These are phyloP conservation scores for Rhinella marina DNA, from an alignment of 2,797 vertebrate species.

Conservation along the genomic window DNA sequence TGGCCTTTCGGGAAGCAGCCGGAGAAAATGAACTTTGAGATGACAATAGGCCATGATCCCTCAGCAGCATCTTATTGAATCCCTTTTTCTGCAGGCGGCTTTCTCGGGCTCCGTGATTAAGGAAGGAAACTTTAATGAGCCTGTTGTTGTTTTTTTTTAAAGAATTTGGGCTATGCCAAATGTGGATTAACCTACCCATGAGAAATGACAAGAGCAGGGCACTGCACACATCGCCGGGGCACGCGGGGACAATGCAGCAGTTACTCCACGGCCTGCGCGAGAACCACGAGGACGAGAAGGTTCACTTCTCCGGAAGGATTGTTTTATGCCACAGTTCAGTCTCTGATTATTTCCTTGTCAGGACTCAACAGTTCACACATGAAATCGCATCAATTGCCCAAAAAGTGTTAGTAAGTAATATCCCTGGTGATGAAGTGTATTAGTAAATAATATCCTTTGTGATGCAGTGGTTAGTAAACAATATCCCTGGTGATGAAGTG, in stretches of 20 bases:
- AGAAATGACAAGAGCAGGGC: conserved; percentile 27
- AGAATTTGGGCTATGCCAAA: conserved; percentile 34
- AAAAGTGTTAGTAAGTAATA: too few relatives aligned
- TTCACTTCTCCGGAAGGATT: neutral
- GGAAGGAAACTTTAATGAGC: conserved; percentile 53
- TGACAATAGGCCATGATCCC: conserved; percentile 38
- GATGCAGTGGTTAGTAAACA: too few relatives aligned
- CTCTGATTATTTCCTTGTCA: conserved; percentile 30
- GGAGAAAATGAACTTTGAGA: conserved; percentile 4
- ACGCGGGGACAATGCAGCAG: neutral
- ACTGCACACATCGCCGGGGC: neutral
- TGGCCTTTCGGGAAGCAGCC: conserved; percentile 39
- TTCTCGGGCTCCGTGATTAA: conserved; percentile 36
- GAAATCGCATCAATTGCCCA: neutral
- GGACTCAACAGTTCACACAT: neutral
- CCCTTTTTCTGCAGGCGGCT: conserved; percentile 37
- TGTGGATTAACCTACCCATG: conserved; percentile 42
- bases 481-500: too few relatives aligned
- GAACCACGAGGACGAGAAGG: neutral
- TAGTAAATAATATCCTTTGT: too few relatives aligned
- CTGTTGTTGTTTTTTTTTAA: conserved; percentile 34
- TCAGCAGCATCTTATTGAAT: conserved; percentile 24
- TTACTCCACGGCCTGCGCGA: neutral
- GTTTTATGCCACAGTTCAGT: neutral
- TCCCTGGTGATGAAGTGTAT: too few relatives aligned